Percentiles rank a stretch among this genome's conserved stretches.
Evolutionary conservation across 2,888 invertebrate genomes (phyloP).

Genomic region (Perdita meconis): DNA sequence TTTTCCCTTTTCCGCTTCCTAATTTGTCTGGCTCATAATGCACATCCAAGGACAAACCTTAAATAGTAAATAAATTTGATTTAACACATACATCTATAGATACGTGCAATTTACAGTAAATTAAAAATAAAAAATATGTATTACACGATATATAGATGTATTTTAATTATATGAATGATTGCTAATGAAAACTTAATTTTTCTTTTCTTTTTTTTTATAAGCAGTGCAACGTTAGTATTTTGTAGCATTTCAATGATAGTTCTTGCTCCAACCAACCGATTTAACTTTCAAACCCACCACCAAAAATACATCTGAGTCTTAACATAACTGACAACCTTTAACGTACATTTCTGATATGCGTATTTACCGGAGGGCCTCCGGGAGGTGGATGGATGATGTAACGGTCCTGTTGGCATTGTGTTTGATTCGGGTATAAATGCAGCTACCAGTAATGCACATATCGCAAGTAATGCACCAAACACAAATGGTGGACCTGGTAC

Average conservation of each 20-base stretch:
- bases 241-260: neutral
- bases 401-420: slow-evolving; percentile 83
- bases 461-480: slow-evolving; percentile 97
- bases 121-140: slow-evolving; percentile 16
- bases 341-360: slow-evolving; percentile 85
- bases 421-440: slow-evolving; percentile 92
- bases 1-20: slow-evolving; percentile 88
- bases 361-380: slow-evolving; percentile 86
- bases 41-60: slow-evolving; percentile 90
- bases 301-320: slow-evolving; percentile 77
- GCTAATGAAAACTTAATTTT: neutral
- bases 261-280: neutral
- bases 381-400: slow-evolving; percentile 87
- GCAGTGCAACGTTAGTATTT: neutral
- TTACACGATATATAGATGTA: slow-evolving; percentile 43
- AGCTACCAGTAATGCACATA: slow-evolving; percentile 97
- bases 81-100: neutral
- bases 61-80: slow-evolving; percentile 59
- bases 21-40: slow-evolving; percentile 92
- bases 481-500: slow-evolving; percentile 99
- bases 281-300: slow-evolving; percentile 77
- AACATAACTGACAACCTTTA: slow-evolving; percentile 82
- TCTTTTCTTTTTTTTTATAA: neutral
- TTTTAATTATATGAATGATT: slow-evolving; percentile 28
- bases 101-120: neutral